These are phyloP conservation scores for Brenthis daphne DNA, from an alignment of 2,888 invertebrate species.

Conservation along the genomic window DNA sequence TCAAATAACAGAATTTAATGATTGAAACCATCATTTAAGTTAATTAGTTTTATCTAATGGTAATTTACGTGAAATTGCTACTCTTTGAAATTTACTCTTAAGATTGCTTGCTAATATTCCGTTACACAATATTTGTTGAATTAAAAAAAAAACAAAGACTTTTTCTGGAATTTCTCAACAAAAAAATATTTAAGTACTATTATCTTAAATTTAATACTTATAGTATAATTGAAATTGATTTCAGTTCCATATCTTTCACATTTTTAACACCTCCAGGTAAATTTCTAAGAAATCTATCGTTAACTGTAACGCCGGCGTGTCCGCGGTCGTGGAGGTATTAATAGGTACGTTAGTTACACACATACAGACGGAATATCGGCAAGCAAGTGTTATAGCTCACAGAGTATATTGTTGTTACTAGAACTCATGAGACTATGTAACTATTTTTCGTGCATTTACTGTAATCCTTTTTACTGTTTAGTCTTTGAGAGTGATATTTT, in stretches of 20 bases:
- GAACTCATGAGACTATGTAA: conserved; percentile 71
- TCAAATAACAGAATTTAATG: conserved; percentile 15
- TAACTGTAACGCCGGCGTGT: too few relatives aligned
- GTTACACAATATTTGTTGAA: background rate
- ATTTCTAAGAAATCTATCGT: too few relatives aligned
- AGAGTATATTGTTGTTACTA: conserved; percentile 64
- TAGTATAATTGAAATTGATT: background rate
- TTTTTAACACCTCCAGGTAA: background rate
- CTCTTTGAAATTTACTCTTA: conserved; percentile 53
- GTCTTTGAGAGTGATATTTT: conserved; percentile 76
- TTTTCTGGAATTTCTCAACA: too few relatives aligned
- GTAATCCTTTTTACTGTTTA: conserved; percentile 77
- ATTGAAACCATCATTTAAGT: background rate
- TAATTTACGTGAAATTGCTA: conserved; percentile 50
- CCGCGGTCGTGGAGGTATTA: background rate
- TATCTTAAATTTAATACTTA: too few relatives aligned
- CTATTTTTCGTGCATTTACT: conserved; percentile 82
- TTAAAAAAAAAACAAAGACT: too few relatives aligned
- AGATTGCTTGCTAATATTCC: conserved; percentile 60
- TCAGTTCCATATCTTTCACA: background rate
- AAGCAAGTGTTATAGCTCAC: conserved; percentile 61
- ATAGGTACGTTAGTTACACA: background rate
- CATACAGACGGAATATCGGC: conserved; percentile 47
- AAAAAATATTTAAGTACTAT: too few relatives aligned
- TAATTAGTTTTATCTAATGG: background rate